Base-by-base conservation (phyloP, 1,140 invertebrate species). In the Anastrepha obliqua region DNA sequence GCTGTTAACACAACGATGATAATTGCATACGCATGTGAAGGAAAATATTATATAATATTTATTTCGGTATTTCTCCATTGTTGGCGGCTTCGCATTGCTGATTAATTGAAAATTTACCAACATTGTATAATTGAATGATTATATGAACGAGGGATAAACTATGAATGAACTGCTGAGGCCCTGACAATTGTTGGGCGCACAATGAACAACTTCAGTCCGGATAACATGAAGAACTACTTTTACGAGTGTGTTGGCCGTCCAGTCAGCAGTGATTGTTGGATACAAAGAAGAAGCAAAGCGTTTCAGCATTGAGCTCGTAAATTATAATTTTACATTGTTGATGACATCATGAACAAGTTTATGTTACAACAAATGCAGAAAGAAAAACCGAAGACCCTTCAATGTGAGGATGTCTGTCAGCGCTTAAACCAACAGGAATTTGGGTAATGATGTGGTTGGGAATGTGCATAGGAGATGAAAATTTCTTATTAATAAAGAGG, bases 61-160 rank as follows among this genome's bases (percentile, higher is more conserved):
- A 55, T 2, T 55, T 55, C 51, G 6, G 39, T 74, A 74, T n/a
- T 17, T 11, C 39, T 74, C 17, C 42, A 8, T 70, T 70, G 11
- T 70, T 39, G 44, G 4, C 29, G 64, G 67, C 67, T 70, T 47
- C 17, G 44, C 13, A 17, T 17, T 47, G 39, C 39, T 47, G 67
- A 74, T 74, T 74, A 74, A 74, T 74, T 74, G 67, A 74, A 74
- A 74, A 74, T 74, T 47, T 8, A 47, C 67, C 67, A 74, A 74
- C 39, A 42, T 74, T 74, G 42, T 74, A 42, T 74, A 74, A 74
- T 74, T 74, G 67, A 74, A 74, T 74, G 39, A 74, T 74, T 74
- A 74, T 44, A 74, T 70, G 67, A 44, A 44, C 39, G 67, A 39
- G 29, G 42, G 39, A 62, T 62, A 29, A 70, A 70, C 5, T 29